phyloP scores from a whole-genome alignment of 1,140 invertebrate species.

The Pissodes strobi region DNA sequence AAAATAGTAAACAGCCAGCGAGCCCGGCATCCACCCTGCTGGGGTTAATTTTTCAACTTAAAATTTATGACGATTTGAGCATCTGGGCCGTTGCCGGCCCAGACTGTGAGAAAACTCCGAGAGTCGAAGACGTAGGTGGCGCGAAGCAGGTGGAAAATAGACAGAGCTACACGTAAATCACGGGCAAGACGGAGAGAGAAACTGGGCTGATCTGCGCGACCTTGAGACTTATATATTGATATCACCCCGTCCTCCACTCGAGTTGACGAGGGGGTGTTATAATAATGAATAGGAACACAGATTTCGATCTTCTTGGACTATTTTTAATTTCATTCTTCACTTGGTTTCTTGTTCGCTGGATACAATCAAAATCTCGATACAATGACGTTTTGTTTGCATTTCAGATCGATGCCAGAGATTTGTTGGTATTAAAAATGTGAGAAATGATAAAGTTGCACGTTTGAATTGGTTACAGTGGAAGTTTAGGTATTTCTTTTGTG shows the following conservation, averaged over 20 bases:
- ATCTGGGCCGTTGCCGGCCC: conserved; percentile 29
- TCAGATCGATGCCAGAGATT: no score
- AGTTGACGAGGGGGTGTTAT: conserved; percentile 27
- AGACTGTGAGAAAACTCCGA: conserved; percentile 35
- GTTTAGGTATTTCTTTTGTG: no score
- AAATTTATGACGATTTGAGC: conserved; percentile 34
- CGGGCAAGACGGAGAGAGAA: conserved; percentile 6
- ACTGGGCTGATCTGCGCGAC: conserved; percentile 14
- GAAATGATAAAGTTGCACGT: no score
- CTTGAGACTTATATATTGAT: conserved; percentile 27
- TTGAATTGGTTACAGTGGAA: no score
- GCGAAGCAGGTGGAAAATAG: conserved; percentile 24
- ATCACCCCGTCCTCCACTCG: conserved; percentile 5
- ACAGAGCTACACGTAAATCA: background rate
- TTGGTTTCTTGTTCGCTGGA: conserved; percentile 8
- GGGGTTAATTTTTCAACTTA: conserved; percentile 34
- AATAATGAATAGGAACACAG: conserved; percentile 34
- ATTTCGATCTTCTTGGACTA: conserved; percentile 21
- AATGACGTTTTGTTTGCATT: no score
- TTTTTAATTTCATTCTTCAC: conserved; percentile 28
- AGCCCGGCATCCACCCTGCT: conserved; percentile 20
- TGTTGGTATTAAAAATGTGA: no score
- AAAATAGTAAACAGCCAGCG: conserved; percentile 35
- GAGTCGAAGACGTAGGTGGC: conserved; percentile 24
- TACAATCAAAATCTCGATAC: conserved; percentile 20